These are phyloP conservation scores for Mylabris phalerata DNA, from an alignment of 1,140 invertebrate species.

Conservation along the genomic window DNA sequence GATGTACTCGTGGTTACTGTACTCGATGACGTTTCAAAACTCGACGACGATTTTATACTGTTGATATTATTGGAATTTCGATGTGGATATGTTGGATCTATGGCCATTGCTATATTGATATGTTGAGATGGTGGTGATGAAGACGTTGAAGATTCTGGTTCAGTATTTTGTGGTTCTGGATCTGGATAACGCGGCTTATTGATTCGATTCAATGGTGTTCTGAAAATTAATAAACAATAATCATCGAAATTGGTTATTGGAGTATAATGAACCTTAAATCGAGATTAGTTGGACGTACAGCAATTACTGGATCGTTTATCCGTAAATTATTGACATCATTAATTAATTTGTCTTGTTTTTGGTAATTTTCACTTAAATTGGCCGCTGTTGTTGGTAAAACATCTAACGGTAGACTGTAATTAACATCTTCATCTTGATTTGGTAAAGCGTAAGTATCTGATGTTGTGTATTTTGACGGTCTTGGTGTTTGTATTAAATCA, in stretches of 20 bases:
- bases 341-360: no score
- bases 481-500: slow-evolving; percentile 30
- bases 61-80: neutral
- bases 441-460: slow-evolving; percentile 30
- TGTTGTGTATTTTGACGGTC: slow-evolving; percentile 18
- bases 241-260: neutral
- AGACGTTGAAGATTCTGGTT: slow-evolving; percentile 6
- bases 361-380: neutral
- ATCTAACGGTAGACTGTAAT: slow-evolving; percentile 39
- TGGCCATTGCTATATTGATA: slow-evolving; percentile 53
- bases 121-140: slow-evolving; percentile 25
- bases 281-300: slow-evolving; percentile 37
- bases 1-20: slow-evolving; percentile 38
- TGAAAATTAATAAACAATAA: slow-evolving; percentile 14
- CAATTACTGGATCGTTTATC: slow-evolving; percentile 1
- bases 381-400: slow-evolving; percentile 19
- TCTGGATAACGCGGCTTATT: slow-evolving; percentile 37
- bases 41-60: slow-evolving; percentile 28
- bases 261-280: slow-evolving; percentile 32
- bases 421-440: slow-evolving; percentile 37
- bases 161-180: slow-evolving; percentile 23
- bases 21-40: slow-evolving; percentile 36
- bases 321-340: neutral
- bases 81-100: slow-evolving; percentile 51
- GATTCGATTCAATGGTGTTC: slow-evolving; percentile 32